Conservation (phyloP, 2,888 invertebrate genomes). For the Pheosia gnoma region DNA sequence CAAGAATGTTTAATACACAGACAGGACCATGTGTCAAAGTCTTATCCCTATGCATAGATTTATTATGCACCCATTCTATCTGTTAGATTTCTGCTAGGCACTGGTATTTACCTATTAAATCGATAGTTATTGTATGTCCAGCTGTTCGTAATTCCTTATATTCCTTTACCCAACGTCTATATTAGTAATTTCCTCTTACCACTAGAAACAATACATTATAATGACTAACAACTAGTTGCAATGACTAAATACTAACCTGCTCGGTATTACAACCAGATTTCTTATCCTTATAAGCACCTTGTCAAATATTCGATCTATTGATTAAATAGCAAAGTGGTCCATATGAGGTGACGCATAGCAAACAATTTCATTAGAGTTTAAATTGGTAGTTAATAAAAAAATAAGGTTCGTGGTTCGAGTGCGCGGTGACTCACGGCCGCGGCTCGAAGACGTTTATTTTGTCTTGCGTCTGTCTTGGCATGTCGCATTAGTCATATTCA, state of each 20-base stretch:
- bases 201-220: no score
- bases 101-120: no score
- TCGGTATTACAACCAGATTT: conserved; percentile 5
- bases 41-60: no score
- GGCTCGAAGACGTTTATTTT: conserved; percentile 49
- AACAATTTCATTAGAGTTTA: conserved; percentile 64
- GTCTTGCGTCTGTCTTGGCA: conserved; percentile 48
- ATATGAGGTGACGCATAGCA: conserved; percentile 43
- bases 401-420: conserved; percentile 50
- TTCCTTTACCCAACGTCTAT: no score
- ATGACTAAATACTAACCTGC: neutral
- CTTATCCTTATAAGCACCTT: conserved; percentile 24
- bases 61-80: no score
- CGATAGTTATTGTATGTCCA: no score
- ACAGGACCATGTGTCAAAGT: no score
- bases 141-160: no score
- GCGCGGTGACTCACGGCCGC: conserved; percentile 58
- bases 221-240: neutral
- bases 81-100: no score
- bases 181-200: no score
- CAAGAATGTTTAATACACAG: no score
- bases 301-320: conserved; percentile 34
- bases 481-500: conserved; percentile 53
- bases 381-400: conserved; percentile 70
- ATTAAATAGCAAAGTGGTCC: conserved; percentile 34